phyloP scores from a whole-genome alignment of 2,113 vertebrate genomes.

The Smithornis capensis region DNA sequence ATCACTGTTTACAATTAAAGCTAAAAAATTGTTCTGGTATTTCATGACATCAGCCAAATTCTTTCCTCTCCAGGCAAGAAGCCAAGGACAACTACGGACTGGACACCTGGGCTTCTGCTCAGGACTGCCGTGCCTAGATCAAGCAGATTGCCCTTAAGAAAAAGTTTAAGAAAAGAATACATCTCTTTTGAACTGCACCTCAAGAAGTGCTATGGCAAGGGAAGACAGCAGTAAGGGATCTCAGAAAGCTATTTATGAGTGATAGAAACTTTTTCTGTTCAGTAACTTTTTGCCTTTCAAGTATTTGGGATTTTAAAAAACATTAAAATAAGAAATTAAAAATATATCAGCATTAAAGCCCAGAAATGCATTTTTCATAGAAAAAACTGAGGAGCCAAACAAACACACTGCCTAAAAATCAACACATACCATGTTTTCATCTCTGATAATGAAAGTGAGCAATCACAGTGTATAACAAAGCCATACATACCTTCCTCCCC shows the following conservation, averaged over 20 bases:
- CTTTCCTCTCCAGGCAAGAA: slow-evolving; percentile 72
- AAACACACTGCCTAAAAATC: not conserved
- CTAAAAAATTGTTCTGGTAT: slow-evolving; percentile 80
- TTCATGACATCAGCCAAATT: slow-evolving; percentile 84
- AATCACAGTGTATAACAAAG: not conserved
- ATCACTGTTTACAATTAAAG: slow-evolving; percentile 78
- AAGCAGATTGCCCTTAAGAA: not conserved
- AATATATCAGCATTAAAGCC: not conserved
- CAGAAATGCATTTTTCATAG: not conserved
- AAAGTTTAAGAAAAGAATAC: slow-evolving; percentile 9
- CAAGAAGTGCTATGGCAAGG: not conserved
- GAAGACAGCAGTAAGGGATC: not conserved
- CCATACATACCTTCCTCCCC: slow-evolving; percentile 93
- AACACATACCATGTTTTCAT: not conserved
- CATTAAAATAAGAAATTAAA: not conserved
- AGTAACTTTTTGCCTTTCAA: not conserved
- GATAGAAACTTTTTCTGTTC: not conserved
- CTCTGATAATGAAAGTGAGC: not conserved
- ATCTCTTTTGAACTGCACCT: not conserved
- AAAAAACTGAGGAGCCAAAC: not conserved
- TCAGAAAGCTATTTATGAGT: not conserved
- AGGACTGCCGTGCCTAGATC: not conserved
- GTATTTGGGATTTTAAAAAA: not conserved
- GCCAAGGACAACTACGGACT: slow-evolving; percentile 71
- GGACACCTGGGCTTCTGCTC: slow-evolving; percentile 71